A percentile compares a stretch with the other conserved stretches of the same genome.
phyloP scores from a whole-genome alignment of 53 echinoderm and acorn worm genomes.

The Echinarachnius parma region DNA sequence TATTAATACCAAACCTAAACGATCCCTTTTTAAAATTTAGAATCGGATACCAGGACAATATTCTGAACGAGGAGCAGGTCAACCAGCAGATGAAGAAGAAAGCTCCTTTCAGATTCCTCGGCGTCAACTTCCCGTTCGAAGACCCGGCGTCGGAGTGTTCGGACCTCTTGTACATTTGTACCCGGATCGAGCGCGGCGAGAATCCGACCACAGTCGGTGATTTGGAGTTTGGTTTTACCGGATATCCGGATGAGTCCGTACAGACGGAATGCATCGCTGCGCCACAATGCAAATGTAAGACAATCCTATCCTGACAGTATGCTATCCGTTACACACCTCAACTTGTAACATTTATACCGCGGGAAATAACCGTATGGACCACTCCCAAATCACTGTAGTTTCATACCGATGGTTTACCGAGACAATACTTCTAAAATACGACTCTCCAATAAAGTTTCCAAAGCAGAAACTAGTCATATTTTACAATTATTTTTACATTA shows the following conservation, averaged over 20 bases:
- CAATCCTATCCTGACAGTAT: no score
- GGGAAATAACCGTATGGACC: no score
- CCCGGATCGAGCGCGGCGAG: slow-evolving; percentile 61
- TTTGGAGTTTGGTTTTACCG: slow-evolving; percentile 47
- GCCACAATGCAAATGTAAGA: slow-evolving; percentile 73
- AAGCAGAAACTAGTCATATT: no score
- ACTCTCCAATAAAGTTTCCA: no score
- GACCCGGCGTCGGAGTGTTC: slow-evolving; percentile 48
- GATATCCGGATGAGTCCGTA: slow-evolving; percentile 45
- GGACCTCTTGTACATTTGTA: slow-evolving; percentile 70
- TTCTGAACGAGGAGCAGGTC: slow-evolving; percentile 7
- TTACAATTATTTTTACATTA: no score
- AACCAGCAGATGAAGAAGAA: slow-evolving; percentile 50
- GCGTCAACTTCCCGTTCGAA: slow-evolving; percentile 41
- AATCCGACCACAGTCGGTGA: slow-evolving; percentile 41
- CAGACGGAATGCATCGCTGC: slow-evolving; percentile 65
- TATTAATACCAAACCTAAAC: no score
- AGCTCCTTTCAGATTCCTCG: slow-evolving; percentile 43
- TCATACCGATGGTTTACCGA: no score
- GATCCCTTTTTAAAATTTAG: no score
- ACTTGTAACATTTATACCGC: no score
- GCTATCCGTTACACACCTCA: no score
- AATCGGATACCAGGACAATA: background rate
- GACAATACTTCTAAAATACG: no score
- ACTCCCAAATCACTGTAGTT: no score